These are phyloP conservation scores for Serrognathus titanus DNA, from an alignment of 2,888 invertebrate genomes.

Conservation along the genomic window DNA sequence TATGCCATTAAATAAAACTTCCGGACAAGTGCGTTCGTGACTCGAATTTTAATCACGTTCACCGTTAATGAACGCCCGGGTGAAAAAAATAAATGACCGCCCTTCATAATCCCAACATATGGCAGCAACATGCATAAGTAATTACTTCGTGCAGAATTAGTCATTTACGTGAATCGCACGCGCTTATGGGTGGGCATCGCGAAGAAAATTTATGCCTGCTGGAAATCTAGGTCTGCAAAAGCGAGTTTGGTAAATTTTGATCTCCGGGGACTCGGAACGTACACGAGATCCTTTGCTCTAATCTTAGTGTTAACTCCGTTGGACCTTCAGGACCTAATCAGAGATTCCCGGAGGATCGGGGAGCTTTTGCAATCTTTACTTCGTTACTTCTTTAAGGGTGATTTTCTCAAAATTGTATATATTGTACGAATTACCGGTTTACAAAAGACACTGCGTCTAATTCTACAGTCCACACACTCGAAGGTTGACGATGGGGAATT, in stretches of 20 bases:
- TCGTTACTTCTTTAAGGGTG: slow-evolving; percentile 23
- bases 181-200: no score
- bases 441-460: no score
- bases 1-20: slow-evolving; percentile 26
- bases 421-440: no score
- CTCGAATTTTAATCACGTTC: slow-evolving; percentile 36
- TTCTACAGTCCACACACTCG: no score
- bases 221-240: background rate
- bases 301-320: slow-evolving; percentile 18
- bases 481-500: no score
- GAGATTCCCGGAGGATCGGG: slow-evolving; percentile 24
- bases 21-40: slow-evolving; percentile 34
- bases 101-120: background rate
- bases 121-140: background rate
- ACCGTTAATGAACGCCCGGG: slow-evolving; percentile 30
- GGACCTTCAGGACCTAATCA: slow-evolving; percentile 30
- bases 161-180: background rate
- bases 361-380: slow-evolving; percentile 16
- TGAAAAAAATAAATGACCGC: slow-evolving; percentile 26
- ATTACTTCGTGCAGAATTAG: background rate
- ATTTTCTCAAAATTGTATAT: slow-evolving; percentile 3
- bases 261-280: slow-evolving; percentile 14
- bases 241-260: slow-evolving; percentile 10
- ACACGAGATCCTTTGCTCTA: slow-evolving; percentile 12
- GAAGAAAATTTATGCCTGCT: no score